Percentiles rank a stretch among this genome's conserved stretches.
Conservation (phyloP, 2,113 vertebrate genomes). For the Xyliphius kryptos region DNA sequence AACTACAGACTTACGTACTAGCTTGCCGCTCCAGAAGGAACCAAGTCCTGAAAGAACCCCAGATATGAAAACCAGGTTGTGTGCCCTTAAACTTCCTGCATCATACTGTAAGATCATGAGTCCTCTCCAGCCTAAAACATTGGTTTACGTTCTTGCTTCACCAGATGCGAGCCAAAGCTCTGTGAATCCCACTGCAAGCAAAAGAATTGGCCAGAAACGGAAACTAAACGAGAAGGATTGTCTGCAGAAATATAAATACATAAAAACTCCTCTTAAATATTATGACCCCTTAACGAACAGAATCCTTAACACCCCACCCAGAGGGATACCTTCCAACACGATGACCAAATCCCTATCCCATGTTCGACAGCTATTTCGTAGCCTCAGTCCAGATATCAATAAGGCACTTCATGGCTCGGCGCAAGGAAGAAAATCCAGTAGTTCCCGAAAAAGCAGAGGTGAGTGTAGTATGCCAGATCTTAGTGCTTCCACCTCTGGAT, state of each 20-base stretch:
- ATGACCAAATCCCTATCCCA: conserved; percentile 50
- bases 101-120: conserved; percentile 69
- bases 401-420: conserved; percentile 44
- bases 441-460: conserved; percentile 38
- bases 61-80: conserved; percentile 59
- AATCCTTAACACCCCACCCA: conserved; percentile 65
- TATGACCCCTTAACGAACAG: conserved; percentile 72
- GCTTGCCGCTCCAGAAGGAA: conserved; percentile 13
- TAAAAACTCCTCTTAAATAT: conserved; percentile 68
- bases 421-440: conserved; percentile 43
- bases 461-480: conserved; percentile 48
- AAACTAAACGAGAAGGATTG: conserved; percentile 56
- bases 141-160: conserved; percentile 76
- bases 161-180: conserved; percentile 59
- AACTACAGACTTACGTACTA: neutral
- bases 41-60: conserved; percentile 60
- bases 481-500: conserved; percentile 44
- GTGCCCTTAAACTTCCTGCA: conserved; percentile 64
- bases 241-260: conserved; percentile 71
- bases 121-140: conserved; percentile 72
- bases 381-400: conserved; percentile 69
- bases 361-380: conserved; percentile 70
- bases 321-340: conserved; percentile 39
- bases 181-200: conserved; percentile 43
- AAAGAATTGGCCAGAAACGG: conserved; percentile 54